Base-by-base conservation (phyloP, 2,797 vertebrate genomes). In the Salarias fasciatus region DNA sequence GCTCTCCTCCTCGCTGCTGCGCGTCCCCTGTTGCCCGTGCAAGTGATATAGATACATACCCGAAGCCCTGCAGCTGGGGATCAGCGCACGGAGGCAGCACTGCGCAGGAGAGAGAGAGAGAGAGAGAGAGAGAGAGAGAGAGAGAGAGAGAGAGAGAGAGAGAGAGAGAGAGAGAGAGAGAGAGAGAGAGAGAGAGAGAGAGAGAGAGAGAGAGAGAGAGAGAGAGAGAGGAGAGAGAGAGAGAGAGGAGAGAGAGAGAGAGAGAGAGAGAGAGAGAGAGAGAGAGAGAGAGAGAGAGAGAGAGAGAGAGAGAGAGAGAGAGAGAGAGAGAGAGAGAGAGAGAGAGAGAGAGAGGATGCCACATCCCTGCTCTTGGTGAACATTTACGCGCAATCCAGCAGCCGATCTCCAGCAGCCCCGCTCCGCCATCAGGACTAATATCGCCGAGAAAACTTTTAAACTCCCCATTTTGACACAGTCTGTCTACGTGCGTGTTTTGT, bases 41-140 rank as follows among this genome's bases (percentile, higher is more conserved):
- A 42, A 43, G 60, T 55, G 60, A 67, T 74, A 57, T 7, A 63
- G 69, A 72, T 53, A 37, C 62, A 43, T 49, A 82, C 44, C 68
- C 70, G 4, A 50, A 84, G 69, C 29, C 75, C 82, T 79, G 84
- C 87, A 88, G 87, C 88, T 88, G 87, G 87, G 80, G 71, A 72
- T 84, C 79, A 81, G 78, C 75, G 71, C 77, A 84, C 78, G 59
- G 73, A 81, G 71, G 56, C 61, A 29, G 71, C 77, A 82, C 72
- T 84, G 86, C 80, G 80, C 74, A 84, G 68, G 60, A 84, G n/a
- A 11, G 6, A 6, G 40, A 15, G 40, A 7, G 40, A 41, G 11
- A 6, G 40, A 15, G 41, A 18, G 41, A 18, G 42, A 10, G 14
- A 13, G 38, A 6, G 12, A 43, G 42, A 10, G 42, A 8, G 42